Base-by-base conservation (phyloP, 2,888 invertebrate genomes). In the Pterostichus niger region DNA sequence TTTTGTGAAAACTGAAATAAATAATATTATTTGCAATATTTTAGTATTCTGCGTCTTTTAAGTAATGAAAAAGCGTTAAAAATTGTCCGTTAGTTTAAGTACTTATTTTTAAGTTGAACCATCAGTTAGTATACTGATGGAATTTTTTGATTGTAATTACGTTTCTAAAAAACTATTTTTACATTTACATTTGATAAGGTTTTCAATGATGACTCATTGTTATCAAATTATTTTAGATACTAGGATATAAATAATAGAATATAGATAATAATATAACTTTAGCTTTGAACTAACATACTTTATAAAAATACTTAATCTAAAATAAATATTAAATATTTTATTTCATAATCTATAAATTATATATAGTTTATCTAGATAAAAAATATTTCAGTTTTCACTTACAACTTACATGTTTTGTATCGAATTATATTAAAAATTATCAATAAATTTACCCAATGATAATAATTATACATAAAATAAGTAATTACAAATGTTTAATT, bases 221-320 rank as follows among this genome's bases (percentile, higher is more conserved):
- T 54, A 59, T 64, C 13, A 71, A 40, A 15, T 71, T n/a, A 24
- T 44, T 71, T 24, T 71, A 44, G 44, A 44, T 71, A 71, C 68
- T 71, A 40, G 17, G 68, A 44, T 71, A 71, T 71, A 71, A 71
- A 71, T 71, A 46, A 44, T 71, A 71, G 40, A 71, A 56, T 56
- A 56, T 56, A 56, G 56, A 56, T 56, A 56, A 56, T 56, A 56
- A 49, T 49, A 49, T 49, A 49, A 49, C 49, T 49, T 49, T 49
- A 49, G 49, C 49, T 64, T 64, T 64, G 33, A 64, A 64, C 64
- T 71, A 71, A 40, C 56, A 56, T 56, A 56, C 44, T 71, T 40
- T 71, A 71, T 71, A 71, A 71, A 71, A 71, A 71, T 71, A 71
- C 44, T 71, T 71, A 71, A 71, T 40, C 68, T 71, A 71, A 71